Conservation (phyloP, 64 coral and sea anemone genomes). For the Porites lutea region DNA sequence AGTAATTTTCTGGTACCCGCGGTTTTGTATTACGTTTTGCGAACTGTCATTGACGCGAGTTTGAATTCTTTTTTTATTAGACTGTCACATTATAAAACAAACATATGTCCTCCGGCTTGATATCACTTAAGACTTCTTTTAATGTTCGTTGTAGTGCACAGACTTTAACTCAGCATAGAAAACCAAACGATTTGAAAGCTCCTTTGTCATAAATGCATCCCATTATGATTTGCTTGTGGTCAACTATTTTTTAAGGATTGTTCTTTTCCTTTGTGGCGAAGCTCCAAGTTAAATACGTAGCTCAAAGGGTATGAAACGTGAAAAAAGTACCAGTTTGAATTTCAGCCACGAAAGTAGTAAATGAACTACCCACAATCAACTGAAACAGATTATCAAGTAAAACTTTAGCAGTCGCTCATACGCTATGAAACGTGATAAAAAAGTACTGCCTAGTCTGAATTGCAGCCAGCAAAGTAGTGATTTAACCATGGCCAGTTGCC, state of each 20-base stretch:
- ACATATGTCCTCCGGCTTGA: too few relatives aligned
- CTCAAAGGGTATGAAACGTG: background rate
- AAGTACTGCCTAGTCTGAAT: too few relatives aligned
- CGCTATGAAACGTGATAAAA: too few relatives aligned
- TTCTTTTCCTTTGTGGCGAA: background rate
- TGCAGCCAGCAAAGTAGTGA: too few relatives aligned
- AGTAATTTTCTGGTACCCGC: background rate
- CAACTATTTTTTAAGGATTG: slow-evolving; percentile 2
- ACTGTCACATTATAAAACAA: too few relatives aligned
- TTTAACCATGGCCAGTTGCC: too few relatives aligned
- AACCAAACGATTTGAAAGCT: background rate
- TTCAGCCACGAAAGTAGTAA: background rate
- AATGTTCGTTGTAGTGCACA: background rate
- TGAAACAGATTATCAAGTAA: too few relatives aligned
- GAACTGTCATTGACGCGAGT: background rate
- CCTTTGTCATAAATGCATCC: background rate
- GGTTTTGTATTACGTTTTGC: background rate
- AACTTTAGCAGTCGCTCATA: too few relatives aligned
- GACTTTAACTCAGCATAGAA: background rate
- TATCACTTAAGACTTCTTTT: too few relatives aligned
- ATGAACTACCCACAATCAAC: too few relatives aligned
- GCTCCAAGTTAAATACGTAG: background rate
- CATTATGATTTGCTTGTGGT: background rate
- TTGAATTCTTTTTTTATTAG: too few relatives aligned
- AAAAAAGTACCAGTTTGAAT: background rate